Conservation (phyloP, 2,113 vertebrate genomes). For the Chamaetylas fuelleborni region DNA sequence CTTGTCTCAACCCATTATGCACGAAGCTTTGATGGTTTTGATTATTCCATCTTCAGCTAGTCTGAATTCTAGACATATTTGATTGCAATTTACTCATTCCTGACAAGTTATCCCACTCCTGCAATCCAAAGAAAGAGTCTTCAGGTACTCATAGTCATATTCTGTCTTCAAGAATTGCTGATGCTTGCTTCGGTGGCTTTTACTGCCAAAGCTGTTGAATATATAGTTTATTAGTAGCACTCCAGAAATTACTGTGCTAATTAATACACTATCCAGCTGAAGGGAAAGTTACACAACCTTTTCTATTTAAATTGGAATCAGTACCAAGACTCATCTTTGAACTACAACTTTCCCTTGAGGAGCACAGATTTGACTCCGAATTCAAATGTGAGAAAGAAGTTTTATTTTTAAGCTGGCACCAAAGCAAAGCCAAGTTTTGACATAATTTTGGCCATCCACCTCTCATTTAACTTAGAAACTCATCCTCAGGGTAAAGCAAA, state of each 20-base stretch:
- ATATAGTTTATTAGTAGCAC: background rate
- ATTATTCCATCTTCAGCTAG: constrained; percentile 37
- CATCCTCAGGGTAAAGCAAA: background rate
- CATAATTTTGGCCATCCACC: background rate
- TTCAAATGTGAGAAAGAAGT: background rate
- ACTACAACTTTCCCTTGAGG: background rate
- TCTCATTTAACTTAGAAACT: background rate
- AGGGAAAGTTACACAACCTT: background rate
- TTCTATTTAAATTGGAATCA: background rate
- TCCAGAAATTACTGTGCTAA: background rate
- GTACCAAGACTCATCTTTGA: background rate
- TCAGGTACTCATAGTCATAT: background rate
- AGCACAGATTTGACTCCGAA: background rate
- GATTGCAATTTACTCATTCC: constrained; percentile 38
- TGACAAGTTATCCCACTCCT: constrained; percentile 16
- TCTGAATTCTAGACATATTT: constrained; percentile 52
- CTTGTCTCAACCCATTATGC: constrained; percentile 59
- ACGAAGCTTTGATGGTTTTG: constrained; percentile 47
- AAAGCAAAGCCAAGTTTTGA: background rate
- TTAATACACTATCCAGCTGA: constrained; percentile 1
- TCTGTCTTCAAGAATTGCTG: constrained; percentile 38
- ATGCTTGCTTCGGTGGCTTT: background rate
- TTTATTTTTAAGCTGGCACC: background rate
- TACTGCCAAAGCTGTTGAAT: background rate
- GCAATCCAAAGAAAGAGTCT: constrained; percentile 18